Base-by-base conservation (phyloP, 2,797 vertebrate genomes). In the Natrix natrix region DNA sequence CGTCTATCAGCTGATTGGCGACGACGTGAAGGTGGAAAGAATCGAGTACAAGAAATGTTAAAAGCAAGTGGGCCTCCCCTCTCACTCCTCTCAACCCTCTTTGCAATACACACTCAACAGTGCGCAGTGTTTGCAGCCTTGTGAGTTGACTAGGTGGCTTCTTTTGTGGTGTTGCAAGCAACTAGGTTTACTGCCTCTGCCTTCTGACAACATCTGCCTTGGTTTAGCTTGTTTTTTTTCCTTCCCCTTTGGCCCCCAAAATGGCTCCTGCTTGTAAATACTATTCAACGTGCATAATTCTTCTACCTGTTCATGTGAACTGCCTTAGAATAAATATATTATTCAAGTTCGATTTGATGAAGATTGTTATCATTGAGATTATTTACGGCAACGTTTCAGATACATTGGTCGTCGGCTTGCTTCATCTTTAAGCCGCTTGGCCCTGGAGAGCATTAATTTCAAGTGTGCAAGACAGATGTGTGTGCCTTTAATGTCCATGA, bases 1-100 rank as follows among this genome's bases (percentile, higher is more conserved):
- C 0, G 99, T 99, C 87, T 99, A 99, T 96, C 99, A 99, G 96
- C 98, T 99, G 95, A 99, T 99, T 94, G 99, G 98, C 22, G 99
- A 99, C 83, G 99, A 99, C 56, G 99, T 99, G 94, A 99, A 99
- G 97, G 99, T 99, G 97, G 99, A 99, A 97, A 98, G 99, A 97
- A 99, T 99, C 8, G 99, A 99, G 97, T 99, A 99, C 97, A 99
- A 99, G 97, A 99, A 99, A 92, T 98, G 98, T 61, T 99, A 98
- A 98, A 48, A 94, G 52, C 69, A 10, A 87, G 93, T 90, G 93
- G 86, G 91, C 93, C 32, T 37, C 32, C 32, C 32, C 32, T 37
- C 32, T 37, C 32, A 37, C 32, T 37, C 32, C 32, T 37, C 32
- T 37, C 32, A 37, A 37, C 32, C 61, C 95, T 87, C 57, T 92